Evolutionary conservation across 1,140 invertebrate genomes (phyloP), one percentile per base, ranked within the genome.

Genomic region (Dolichoris vasculosae): DNA sequence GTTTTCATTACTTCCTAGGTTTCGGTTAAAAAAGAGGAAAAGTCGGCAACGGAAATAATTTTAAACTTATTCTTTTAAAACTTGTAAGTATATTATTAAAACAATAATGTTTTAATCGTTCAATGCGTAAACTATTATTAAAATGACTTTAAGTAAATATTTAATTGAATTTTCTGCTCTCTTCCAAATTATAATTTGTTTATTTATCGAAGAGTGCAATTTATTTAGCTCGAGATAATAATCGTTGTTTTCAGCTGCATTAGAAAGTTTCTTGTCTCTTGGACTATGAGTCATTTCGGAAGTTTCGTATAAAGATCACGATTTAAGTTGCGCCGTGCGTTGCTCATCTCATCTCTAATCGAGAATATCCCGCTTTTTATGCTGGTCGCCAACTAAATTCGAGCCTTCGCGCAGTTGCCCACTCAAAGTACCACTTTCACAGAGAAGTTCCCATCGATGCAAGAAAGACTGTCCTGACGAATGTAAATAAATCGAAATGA

Each of bases 301-400:
- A 84, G 55, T 84, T 84, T 69, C 51, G 38, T 26, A 48, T 43
- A 51, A 77, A 32, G 82, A 63, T 83, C 55, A 30, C 40, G 11
- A 67, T 67, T 84, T 84, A 8, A 20, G 26, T 77, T 83, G 71
- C 82, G 30, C 15, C 11, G 40, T 38, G 30, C 67, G 46, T 71
- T n/a, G 43, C 43, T 51, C 23, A 0, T 40, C 43, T 51, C 23
- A 0, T 40, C 23, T n/a, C 73, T 76, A 67, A 80, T 64, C 35
- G 35, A 30, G 20, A 67, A 67, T 67, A 80, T 80, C 51, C 63
- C 59, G 40, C 26, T 30, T 78, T 80, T 79, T 79, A 32, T 4
- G n/a, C 77, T 17, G n/a, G 23, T 63, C 26, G 17, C 2, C 43
- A 63, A 20, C 38, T n/a, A 38, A 9, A 13, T 32, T 2, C 69